Conservation (phyloP, 2,113 vertebrate genomes). For the Poeciliopsis occidentalis region DNA sequence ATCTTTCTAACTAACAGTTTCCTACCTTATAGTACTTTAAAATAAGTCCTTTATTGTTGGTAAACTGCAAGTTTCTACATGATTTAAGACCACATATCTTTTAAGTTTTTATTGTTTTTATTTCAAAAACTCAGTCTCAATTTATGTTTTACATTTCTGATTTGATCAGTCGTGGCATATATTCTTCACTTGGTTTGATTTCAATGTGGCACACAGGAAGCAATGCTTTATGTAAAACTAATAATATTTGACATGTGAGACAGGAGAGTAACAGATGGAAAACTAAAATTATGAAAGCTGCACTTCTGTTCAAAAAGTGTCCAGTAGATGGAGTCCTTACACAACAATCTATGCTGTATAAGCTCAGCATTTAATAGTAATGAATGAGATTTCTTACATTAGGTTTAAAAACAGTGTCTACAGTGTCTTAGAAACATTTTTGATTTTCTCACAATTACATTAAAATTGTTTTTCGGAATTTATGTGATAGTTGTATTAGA, state of each 20-base stretch:
- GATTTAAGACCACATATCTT: not conserved
- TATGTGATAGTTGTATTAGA: not conserved
- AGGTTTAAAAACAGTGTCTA: not conserved
- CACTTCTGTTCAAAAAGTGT: constrained; percentile 15
- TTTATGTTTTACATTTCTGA: not conserved
- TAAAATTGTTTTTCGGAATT: not conserved
- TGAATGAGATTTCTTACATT: not conserved
- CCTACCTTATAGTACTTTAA: not conserved
- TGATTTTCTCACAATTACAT: not conserved
- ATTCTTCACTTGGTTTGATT: not conserved
- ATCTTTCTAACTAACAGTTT: not conserved
- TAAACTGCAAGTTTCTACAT: not conserved
- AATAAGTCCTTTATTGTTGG: not conserved
- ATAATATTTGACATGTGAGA: not conserved
- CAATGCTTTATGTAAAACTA: not conserved
- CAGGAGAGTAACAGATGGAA: too few species aligned
- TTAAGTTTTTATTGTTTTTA: not conserved
- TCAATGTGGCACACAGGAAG: not conserved
- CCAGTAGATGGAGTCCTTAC: constrained; percentile 56
- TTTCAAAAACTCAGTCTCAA: too few species aligned
- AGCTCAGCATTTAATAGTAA: not conserved
- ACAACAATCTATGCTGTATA: constrained; percentile 2
- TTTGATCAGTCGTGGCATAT: not conserved
- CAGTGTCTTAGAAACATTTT: not conserved
- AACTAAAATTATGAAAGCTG: not conserved